Evolutionary conservation across 2,888 invertebrate genomes (phyloP), one percentile per base, ranked within the genome.

Genomic region (Aphrophora alni): DNA sequence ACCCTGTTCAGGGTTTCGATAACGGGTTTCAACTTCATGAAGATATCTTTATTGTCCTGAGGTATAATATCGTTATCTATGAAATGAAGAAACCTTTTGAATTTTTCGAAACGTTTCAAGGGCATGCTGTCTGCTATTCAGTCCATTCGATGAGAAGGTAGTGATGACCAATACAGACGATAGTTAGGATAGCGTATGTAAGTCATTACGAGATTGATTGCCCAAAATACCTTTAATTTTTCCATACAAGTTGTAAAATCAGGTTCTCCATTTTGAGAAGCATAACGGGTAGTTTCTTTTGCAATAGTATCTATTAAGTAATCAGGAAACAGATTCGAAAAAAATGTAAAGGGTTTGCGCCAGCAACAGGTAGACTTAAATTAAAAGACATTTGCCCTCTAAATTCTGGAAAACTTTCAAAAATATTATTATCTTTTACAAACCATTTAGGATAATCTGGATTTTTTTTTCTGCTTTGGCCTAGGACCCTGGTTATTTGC

Each of bases 81-180:
- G 69, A 82, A 82, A 80, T 83, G 81, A 27, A 83, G 38, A 78
- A 81, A 81, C 38, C 71, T 78, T 38, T 82, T 78, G 73, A 82
- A 75, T 71, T 82, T 80, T 70, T 83, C 82, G 71, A 80, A 83
- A 72, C 80, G 38, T 44, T 82, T 80, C 44, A 82, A 59, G 33
- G 83, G 38, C 76, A 83, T 80, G n/a, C 76, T 28, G 17, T 81
- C 76, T n/a, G 83, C 76, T 75, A 83, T 82, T 14, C 80, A 28
- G 25, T 71, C 27, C 44, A 81, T 73, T 17, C 82, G 71, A 33
- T 82, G 69, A 7, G 68, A 72, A 38, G 72, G 78, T 44, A 51
- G 71, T 24, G 78, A 77, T 17, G 78, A 81, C 83, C 81, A 83
- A 44, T 75, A 75, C 78, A 82, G 75, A n/a, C 81, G 27, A n/a